phyloP scores from a whole-genome alignment of 2,888 invertebrate species.

The Leptothorax acervorum region DNA sequence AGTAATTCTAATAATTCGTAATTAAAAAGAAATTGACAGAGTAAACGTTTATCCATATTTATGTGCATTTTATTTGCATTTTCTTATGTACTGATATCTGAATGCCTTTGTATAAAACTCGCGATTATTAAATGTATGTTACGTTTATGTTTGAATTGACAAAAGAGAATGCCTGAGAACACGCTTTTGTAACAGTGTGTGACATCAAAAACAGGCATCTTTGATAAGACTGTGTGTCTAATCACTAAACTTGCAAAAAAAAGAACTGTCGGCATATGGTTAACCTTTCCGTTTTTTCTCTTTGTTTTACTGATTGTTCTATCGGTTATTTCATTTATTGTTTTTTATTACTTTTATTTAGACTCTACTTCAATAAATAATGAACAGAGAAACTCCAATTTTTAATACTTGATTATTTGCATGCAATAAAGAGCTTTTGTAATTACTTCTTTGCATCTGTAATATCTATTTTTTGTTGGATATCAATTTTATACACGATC shows the following conservation, averaged over 20 bases:
- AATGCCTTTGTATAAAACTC: neutral
- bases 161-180: neutral
- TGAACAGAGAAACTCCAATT: neutral
- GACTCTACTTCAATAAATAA: neutral
- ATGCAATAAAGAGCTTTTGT: neutral
- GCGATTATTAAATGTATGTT: slow-evolving; percentile 13
- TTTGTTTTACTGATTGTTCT: neutral
- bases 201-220: neutral
- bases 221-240: neutral
- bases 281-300: neutral
- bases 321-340: neutral
- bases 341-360: neutral
- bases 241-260: neutral
- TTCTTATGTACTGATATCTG: neutral
- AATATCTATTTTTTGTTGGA: neutral
- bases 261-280: neutral
- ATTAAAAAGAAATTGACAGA: neutral
- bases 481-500: neutral
- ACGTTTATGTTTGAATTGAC: neutral
- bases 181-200: neutral
- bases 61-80: neutral
- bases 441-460: neutral
- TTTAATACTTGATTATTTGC: neutral
- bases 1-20: neutral
- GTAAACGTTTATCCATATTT: neutral